Evolutionary conservation across 2,888 invertebrate species (phyloP).

Genomic region (Drosophila acutilabella): DNA sequence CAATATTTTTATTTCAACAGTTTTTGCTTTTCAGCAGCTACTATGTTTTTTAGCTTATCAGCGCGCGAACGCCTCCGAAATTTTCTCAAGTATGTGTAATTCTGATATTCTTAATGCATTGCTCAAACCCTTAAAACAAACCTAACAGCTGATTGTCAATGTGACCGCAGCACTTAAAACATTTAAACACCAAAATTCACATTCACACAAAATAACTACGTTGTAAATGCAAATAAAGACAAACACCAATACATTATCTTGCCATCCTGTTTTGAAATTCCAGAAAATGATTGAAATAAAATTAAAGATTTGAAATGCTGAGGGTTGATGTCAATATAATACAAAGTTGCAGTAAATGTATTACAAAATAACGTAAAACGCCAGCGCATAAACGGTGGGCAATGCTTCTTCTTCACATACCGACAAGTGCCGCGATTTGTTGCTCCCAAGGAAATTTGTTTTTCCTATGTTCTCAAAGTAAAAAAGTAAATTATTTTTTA

Average conservation of each 20-base stretch:
- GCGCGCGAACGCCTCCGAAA: constrained; percentile 59
- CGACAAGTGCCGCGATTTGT: constrained; percentile 66
- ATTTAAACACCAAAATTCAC: constrained; percentile 8
- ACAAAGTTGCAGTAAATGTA: background rate
- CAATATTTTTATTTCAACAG: constrained; percentile 61
- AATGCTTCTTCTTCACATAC: constrained; percentile 56
- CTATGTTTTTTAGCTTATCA: constrained; percentile 69
- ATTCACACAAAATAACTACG: constrained; percentile 30
- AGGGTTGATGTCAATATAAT: background rate
- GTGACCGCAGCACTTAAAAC: constrained; percentile 16
- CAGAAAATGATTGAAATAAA: no score
- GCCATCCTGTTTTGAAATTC: background rate
- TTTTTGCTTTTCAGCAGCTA: constrained; percentile 42
- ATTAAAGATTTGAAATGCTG: background rate
- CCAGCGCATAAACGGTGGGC: constrained; percentile 35
- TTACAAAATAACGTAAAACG: constrained; percentile 8
- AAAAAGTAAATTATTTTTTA: constrained; percentile 30
- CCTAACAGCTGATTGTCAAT: constrained; percentile 42
- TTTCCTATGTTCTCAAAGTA: constrained; percentile 29
- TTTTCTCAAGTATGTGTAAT: constrained; percentile 32
- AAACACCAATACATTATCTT: background rate
- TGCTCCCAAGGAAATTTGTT: constrained; percentile 54
- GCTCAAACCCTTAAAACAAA: constrained; percentile 38
- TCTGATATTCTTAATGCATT: constrained; percentile 32
- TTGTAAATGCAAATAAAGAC: background rate